These are phyloP conservation scores for Lasioglossum pauxillum DNA, from an alignment of 2,888 invertebrate genomes.

Conservation along the genomic window DNA sequence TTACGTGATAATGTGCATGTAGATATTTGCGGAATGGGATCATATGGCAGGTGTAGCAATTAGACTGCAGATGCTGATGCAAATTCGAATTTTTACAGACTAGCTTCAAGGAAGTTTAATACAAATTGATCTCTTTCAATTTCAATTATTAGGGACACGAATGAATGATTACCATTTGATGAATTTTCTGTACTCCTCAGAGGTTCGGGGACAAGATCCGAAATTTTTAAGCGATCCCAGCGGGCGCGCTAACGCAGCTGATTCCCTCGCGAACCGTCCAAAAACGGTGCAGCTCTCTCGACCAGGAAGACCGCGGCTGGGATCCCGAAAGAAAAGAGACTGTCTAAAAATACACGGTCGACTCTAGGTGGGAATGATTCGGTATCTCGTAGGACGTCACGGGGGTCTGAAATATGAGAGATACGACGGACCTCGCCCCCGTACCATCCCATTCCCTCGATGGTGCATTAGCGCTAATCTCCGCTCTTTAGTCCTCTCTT, in stretches of 20 bases:
- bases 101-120: background rate
- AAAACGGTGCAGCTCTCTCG: conserved; percentile 25
- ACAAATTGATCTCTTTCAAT: background rate
- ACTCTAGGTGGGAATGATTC: conserved; percentile 83
- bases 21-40: background rate
- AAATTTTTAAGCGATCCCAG: background rate
- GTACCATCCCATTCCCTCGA: conserved; percentile 77
- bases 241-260: background rate
- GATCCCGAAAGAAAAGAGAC: conserved; percentile 44
- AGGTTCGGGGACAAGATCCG: background rate
- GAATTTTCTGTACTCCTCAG: background rate
- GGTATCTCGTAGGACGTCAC: conserved; percentile 84
- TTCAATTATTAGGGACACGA: too few relatives aligned
- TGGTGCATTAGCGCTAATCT: conserved; percentile 85
- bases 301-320: conserved; percentile 58
- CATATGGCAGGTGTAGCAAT: background rate
- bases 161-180: background rate
- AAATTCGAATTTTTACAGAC: background rate
- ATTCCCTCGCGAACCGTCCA: background rate
- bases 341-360: conserved; percentile 79
- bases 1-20: background rate
- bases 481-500: conserved; percentile 84
- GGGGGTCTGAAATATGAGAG: conserved; percentile 84
- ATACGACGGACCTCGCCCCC: conserved; percentile 82
- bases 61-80: background rate